Evolutionary conservation across 2,797 vertebrate genomes (phyloP).

Genomic region (Scleropages formosus): DNA sequence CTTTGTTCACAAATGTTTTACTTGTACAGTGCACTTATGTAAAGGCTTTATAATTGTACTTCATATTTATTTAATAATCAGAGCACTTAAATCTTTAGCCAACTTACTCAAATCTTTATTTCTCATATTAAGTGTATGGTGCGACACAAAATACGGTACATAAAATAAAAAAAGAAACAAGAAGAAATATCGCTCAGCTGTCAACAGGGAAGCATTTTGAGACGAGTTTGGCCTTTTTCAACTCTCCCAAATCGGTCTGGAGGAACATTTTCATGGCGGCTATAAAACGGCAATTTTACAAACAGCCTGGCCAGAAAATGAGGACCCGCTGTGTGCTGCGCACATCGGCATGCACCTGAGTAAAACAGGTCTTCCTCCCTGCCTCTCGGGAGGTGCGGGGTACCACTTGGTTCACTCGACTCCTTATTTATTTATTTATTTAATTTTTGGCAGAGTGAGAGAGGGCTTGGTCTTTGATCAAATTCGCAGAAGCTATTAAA

Average conservation of each 20-base stretch:
- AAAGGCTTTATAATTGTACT: constrained; percentile 33
- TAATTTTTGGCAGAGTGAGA: constrained; percentile 10
- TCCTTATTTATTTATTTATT: neutral
- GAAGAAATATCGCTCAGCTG: neutral
- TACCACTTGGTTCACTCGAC: neutral
- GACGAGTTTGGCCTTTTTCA: neutral
- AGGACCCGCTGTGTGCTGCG: neutral
- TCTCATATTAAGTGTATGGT: neutral
- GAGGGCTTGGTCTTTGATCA: constrained; percentile 40
- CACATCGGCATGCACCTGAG: constrained; percentile 29
- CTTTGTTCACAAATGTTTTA: constrained; percentile 43
- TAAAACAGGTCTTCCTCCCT: neutral
- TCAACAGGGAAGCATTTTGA: neutral
- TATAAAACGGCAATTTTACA: constrained; percentile 30
- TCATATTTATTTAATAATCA: constrained; percentile 11
- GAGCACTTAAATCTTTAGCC: too few species aligned
- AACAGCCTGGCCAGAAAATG: constrained; percentile 36
- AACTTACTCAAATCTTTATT: neutral
- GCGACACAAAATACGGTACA: neutral
- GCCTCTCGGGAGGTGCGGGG: constrained; percentile 22
- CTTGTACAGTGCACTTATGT: constrained; percentile 36
- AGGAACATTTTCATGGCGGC: neutral
- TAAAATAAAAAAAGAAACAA: too few species aligned
- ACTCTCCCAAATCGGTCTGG: constrained; percentile 5
- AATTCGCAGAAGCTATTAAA: constrained; percentile 45